A percentile compares a stretch with the other conserved stretches of the same genome.
Evolutionary conservation across 2,888 invertebrate genomes (phyloP).

Genomic region (Perizoma flavofasciatum): DNA sequence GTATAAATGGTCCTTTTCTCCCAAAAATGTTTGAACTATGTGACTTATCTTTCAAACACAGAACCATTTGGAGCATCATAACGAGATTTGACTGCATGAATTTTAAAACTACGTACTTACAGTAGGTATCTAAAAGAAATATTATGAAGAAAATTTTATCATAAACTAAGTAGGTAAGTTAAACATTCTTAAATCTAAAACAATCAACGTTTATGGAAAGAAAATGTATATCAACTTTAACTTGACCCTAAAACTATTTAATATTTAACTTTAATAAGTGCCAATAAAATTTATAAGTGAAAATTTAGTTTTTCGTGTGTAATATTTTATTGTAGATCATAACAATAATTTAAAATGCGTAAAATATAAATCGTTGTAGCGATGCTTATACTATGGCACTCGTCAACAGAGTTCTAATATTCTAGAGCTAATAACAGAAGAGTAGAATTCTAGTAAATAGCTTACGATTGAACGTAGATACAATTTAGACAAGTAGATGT

Average conservation of each 20-base stretch:
- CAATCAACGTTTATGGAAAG: conserved; percentile 51
- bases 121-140: conserved; percentile 41
- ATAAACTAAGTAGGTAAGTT: conserved; percentile 31
- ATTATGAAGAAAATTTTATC: conserved; percentile 27
- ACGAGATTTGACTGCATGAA: conserved; percentile 87
- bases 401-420: conserved; percentile 45
- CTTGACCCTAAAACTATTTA: conserved; percentile 63
- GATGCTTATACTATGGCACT: conserved; percentile 55
- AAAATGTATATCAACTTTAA: conserved; percentile 53
- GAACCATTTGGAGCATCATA: conserved; percentile 74
- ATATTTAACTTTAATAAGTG: conserved; percentile 56
- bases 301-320: conserved; percentile 58
- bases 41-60: conserved; percentile 35
- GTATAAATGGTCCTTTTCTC: conserved; percentile 70
- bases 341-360: conserved; percentile 61
- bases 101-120: conserved; percentile 40
- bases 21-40: conserved; percentile 34
- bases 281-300: conserved; percentile 73
- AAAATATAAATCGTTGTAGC: conserved; percentile 74
- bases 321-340: conserved; percentile 38
- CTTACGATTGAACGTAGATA: conserved; percentile 64
- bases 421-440: conserved; percentile 53
- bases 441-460: conserved; percentile 55
- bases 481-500: conserved; percentile 48
- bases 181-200: conserved; percentile 40